A percentile compares a stretch with the other conserved stretches of the same genome.
These are phyloP conservation scores for Mythimna ferrago DNA, from an alignment of 2,888 invertebrate species.

Conservation along the genomic window DNA sequence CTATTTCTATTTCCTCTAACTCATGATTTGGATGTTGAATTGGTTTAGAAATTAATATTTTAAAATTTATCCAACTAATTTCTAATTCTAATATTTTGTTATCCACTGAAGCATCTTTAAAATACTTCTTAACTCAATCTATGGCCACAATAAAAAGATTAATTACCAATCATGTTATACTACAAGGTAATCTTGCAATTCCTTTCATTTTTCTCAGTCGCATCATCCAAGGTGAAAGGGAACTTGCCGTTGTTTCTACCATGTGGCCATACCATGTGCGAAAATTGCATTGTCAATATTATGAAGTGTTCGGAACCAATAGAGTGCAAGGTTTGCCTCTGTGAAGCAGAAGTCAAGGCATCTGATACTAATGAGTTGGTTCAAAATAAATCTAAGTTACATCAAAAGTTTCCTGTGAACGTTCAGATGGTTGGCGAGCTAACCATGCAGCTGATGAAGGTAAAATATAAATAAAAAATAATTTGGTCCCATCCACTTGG, in stretches of 20 bases:
- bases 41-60: too few relatives aligned
- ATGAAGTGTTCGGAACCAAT: slow-evolving; percentile 82
- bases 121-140: too few relatives aligned
- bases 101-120: too few relatives aligned
- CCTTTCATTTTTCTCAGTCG: slow-evolving; percentile 61
- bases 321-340: slow-evolving; percentile 87
- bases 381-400: slow-evolving; percentile 72
- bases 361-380: slow-evolving; percentile 66
- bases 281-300: slow-evolving; percentile 89
- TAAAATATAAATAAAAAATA: slow-evolving; percentile 55
- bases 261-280: slow-evolving; percentile 93
- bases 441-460: slow-evolving; percentile 73
- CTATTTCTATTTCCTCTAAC: too few relatives aligned
- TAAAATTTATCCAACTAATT: too few relatives aligned
- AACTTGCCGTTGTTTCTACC: slow-evolving; percentile 91
- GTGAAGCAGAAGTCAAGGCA: slow-evolving; percentile 72
- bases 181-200: slow-evolving; percentile 7
- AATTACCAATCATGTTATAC: neutral
- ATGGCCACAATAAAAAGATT: too few relatives aligned
- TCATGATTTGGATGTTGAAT: too few relatives aligned
- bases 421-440: slow-evolving; percentile 83
- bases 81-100: too few relatives aligned
- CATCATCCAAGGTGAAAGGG: slow-evolving; percentile 67
- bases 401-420: slow-evolving; percentile 82
- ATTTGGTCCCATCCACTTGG: neutral